Conservation (phyloP, 2,113 vertebrate species). For the Campylomormyrus numenius region DNA sequence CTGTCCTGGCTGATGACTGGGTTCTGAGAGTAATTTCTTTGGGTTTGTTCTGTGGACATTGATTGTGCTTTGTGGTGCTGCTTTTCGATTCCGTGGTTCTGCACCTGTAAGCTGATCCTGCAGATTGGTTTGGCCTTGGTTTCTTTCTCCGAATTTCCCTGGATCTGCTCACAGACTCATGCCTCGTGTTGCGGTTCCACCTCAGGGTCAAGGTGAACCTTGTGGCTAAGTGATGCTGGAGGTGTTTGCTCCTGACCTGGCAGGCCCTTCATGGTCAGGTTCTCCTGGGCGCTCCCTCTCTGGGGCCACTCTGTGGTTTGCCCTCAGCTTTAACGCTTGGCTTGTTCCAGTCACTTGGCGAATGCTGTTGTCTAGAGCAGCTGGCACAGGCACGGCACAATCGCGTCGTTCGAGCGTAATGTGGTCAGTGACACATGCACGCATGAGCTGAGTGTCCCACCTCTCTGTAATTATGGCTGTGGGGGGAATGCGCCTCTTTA, state of each 20-base stretch:
- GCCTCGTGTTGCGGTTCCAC: not conserved
- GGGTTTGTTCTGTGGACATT: not conserved
- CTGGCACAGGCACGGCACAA: not conserved
- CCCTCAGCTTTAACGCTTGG: not conserved
- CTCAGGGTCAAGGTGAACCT: not conserved
- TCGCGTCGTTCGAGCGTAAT: not conserved
- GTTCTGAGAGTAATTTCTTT: not conserved
- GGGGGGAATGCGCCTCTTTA: not conserved
- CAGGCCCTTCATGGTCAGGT: not conserved
- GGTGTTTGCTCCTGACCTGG: not conserved
- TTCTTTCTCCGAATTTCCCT: not conserved
- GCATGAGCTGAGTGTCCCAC: not conserved
- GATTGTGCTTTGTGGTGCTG: not conserved
- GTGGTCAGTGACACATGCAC: not conserved
- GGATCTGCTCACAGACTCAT: not conserved
- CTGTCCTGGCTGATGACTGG: not conserved
- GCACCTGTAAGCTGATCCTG: not conserved
- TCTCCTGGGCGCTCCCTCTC: not conserved
- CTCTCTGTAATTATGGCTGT: not conserved
- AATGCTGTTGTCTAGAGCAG: not conserved
- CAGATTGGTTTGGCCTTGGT: not conserved
- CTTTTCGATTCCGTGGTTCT: not conserved
- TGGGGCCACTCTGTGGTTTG: not conserved
- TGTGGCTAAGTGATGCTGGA: not conserved
- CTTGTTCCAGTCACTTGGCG: not conserved